Base-by-base conservation (phyloP, 2,888 invertebrate species). In the Tipula unca region DNA sequence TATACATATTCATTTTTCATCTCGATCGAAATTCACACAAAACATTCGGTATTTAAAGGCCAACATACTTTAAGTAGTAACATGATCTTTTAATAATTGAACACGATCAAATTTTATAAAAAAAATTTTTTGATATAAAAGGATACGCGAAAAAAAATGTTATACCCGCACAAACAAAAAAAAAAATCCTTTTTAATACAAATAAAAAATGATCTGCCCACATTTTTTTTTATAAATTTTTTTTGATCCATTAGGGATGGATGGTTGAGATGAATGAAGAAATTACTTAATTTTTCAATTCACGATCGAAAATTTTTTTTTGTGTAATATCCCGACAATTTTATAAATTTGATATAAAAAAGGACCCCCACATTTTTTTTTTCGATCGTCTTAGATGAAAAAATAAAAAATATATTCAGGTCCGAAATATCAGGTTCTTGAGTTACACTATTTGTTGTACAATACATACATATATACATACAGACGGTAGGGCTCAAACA, bases 61-160 rank as follows among this genome's bases (percentile, higher is more conserved):
- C 83, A 83, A 83, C 83, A 83, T 83, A 83, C 69, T 69, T 69
- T 69, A 69, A 69, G 69, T 69, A 83, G 83, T 83, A 83, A 83
- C 32, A 29, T 83, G 83, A 83, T 83, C 83, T 83, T 83, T 83
- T 83, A 83, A 83, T 83, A 35, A 83, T 35, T 83, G 83, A 83
- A 35, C 32, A 83, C 69, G 69, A 69, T 69, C 69, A 69, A 69
- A 69, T 69, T 69, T 69, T 69, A 10, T 54, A 10, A 39, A 10
- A 10, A 10, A 39, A 10, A 10, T 29, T 35, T 32, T 83, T 83
- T 83, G 32, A 83, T 83, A 83, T 17, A 32, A 83, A 83, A 83
- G 83, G 83, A 83, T 83, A 83, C 83, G 83, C 83, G 83, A 83
- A 83, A 83, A 83, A 83, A 83, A 83, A n/a, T 17, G 3, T 83